Conservation (phyloP, 2,797 vertebrate species). For the Sebastes melanostomus region DNA sequence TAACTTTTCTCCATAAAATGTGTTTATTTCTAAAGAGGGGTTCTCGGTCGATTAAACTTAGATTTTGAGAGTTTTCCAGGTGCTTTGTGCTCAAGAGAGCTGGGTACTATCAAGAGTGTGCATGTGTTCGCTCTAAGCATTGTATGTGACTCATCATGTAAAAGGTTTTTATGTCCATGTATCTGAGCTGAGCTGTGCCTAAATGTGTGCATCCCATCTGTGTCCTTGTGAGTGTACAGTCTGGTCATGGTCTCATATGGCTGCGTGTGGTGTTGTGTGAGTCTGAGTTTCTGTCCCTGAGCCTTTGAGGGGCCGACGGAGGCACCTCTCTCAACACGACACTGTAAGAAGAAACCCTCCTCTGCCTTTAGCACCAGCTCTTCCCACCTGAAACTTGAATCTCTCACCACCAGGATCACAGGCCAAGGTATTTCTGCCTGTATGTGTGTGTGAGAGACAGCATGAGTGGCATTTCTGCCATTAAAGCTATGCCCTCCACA, state of each 20-base stretch:
- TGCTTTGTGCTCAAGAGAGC: background rate
- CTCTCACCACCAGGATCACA: constrained; percentile 69
- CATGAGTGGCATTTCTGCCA: constrained; percentile 64
- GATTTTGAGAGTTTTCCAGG: background rate
- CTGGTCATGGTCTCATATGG: constrained; percentile 15
- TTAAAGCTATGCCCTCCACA: constrained; percentile 49
- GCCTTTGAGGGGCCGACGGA: constrained; percentile 79
- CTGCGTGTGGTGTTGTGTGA: constrained; percentile 17
- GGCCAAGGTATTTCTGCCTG: constrained; percentile 70
- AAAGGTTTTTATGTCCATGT: background rate
- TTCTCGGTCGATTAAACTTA: constrained; percentile 10
- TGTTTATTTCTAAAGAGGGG: constrained; percentile 47
- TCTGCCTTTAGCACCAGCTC: constrained; percentile 76
- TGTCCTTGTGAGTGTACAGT: constrained; percentile 16
- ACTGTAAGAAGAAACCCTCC: constrained; percentile 78
- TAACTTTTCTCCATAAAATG: constrained; percentile 43
- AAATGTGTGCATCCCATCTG: constrained; percentile 29
- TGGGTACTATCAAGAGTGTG: background rate
- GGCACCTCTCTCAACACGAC: constrained; percentile 71
- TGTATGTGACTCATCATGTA: background rate
- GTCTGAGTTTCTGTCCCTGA: constrained; percentile 44
- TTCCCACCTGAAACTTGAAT: constrained; percentile 77
- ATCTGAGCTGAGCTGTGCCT: background rate
- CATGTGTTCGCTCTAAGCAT: background rate
- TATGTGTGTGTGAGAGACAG: constrained; percentile 57